Evolutionary conservation across 92 coral and sea anemone species (phyloP), one percentile per base, ranked within the genome.

Genomic region (Zoanthus sociatus): DNA sequence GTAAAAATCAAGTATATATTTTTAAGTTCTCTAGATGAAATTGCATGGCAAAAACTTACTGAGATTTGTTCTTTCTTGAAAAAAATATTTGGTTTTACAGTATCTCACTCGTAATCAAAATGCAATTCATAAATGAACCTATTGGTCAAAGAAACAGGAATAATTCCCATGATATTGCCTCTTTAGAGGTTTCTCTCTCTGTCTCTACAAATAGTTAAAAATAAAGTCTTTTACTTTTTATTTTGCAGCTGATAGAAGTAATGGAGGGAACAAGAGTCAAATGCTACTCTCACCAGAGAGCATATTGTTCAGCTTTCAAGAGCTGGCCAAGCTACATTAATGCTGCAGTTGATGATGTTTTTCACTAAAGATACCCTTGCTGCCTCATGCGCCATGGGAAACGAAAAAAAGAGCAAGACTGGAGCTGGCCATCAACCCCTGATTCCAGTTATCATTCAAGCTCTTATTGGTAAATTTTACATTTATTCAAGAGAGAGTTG

Each of bases 231-330:
- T 73, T 7, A 4, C 16, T 53, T 53, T 53, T 13, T 53, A 53
- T 77, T 79, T 79, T 78, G 47, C 85, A 79, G 74, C 37, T 79
- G 74, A 37, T 26, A 58, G 85, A 79, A 56, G 85, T 79, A 53
- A 79, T 79, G 67, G 76, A 76, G 61, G 83, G 88, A 10, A 11
- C 71, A 30, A 42, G 74, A 4, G 88, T 86, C 1, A 61, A 9
- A 31, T 75, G 83, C 83, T 86, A 51, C 56, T 26, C 83, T 9
- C 88, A 86, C 83, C 88, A 75, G 70, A 53, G 72, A 16, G 84
- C 89, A 11, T 87, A 87, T 48, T 68, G 84, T 60, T 66, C 72
- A 11, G 78, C 73, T 14, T 73, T 84, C 7, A 66, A 66, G 44
- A 53, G 5, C 8, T 84, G 82, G 82, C 1, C 73, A 2, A 47